phyloP scores from a whole-genome alignment of 2,888 invertebrate species.

The Biston stratarius region DNA sequence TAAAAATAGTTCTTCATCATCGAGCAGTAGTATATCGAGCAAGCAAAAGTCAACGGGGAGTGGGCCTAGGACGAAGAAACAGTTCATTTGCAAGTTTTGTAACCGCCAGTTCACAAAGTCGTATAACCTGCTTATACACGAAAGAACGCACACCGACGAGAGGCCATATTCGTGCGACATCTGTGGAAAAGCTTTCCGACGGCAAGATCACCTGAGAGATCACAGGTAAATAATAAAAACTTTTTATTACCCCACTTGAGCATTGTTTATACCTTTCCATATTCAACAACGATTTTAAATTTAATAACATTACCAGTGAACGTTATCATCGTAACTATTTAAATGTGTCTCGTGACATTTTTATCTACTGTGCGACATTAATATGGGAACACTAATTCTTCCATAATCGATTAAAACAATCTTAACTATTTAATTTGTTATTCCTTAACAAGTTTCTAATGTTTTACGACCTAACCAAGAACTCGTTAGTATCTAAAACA shows the following conservation, averaged over 20 bases:
- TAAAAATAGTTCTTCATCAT: conserved; percentile 80
- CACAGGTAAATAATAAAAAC: conserved; percentile 89
- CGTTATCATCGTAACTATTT: conserved; percentile 32
- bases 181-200: conserved; percentile 98
- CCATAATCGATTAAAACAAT: conserved; percentile 59
- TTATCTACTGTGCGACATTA: conserved; percentile 41
- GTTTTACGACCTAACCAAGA: conserved; percentile 53
- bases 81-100: conserved; percentile 99
- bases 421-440: conserved; percentile 57
- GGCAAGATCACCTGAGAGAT: conserved; percentile 98
- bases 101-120: conserved; percentile 99
- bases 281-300: conserved; percentile 33
- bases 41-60: conserved; percentile 81
- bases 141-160: conserved; percentile 98
- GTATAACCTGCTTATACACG: conserved; percentile 98
- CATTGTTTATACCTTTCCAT: conserved; percentile 31
- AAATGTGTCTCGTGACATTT: conserved; percentile 42
- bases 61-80: conserved; percentile 96
- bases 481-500: conserved; percentile 55
- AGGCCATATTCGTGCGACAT: conserved; percentile 99
- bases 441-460: conserved; percentile 53
- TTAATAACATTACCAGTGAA: conserved; percentile 28
- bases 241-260: conserved; percentile 30
- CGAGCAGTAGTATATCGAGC: conserved; percentile 78
- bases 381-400: conserved; percentile 46